Percentiles rank a stretch among this genome's conserved stretches.
These are phyloP conservation scores for Cantharis lateralis DNA, from an alignment of 2,888 invertebrate genomes.

Conservation along the genomic window DNA sequence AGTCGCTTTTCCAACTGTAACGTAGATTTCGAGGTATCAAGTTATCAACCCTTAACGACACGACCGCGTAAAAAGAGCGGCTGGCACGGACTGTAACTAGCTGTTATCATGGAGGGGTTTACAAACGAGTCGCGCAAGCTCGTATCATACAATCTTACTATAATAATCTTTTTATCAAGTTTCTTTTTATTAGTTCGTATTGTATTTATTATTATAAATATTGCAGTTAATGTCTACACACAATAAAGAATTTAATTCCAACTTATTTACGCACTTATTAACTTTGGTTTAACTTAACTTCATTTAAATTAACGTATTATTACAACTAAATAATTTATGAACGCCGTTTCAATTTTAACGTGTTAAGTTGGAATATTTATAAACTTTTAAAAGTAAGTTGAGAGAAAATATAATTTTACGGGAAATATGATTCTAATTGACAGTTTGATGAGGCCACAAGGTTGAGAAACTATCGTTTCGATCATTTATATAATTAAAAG, in stretches of 20 bases:
- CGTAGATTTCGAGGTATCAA: constrained; percentile 21
- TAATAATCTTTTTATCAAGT: constrained; percentile 24
- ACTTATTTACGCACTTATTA: background rate
- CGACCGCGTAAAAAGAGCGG: constrained; percentile 45
- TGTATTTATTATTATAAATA: constrained; percentile 8
- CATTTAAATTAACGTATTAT: background rate
- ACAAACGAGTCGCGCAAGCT: constrained; percentile 29
- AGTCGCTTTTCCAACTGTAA: constrained; percentile 3
- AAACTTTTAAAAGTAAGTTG: background rate
- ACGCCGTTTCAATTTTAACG: background rate
- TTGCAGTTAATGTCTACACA: background rate
- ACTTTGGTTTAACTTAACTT: background rate
- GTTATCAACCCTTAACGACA: constrained; percentile 25
- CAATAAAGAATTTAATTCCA: background rate
- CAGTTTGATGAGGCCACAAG: background rate
- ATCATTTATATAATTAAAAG: background rate
- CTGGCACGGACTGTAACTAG: constrained; percentile 48
- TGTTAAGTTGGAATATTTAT: background rate
- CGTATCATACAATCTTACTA: constrained; percentile 31
- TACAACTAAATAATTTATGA: background rate
- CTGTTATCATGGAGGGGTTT: constrained; percentile 31
- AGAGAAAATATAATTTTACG: background rate
- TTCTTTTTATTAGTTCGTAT: constrained; percentile 23
- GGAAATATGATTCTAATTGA: background rate
- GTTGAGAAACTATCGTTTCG: background rate